These are phyloP conservation scores for Mesitornis unicolor DNA, from an alignment of 2,113 vertebrate species.

Conservation along the genomic window DNA sequence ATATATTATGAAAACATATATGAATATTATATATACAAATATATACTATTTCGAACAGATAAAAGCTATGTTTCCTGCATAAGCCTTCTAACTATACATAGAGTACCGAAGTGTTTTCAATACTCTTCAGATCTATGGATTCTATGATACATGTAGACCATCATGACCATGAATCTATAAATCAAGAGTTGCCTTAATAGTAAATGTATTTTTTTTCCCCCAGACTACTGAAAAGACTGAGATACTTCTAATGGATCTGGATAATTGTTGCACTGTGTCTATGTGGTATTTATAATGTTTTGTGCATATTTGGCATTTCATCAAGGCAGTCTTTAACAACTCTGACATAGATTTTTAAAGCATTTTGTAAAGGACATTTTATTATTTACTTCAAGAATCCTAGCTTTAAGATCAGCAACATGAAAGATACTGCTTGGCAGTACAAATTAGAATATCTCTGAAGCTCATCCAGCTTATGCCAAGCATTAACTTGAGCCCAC, in stretches of 20 bases:
- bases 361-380: background rate
- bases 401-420: background rate
- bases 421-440: background rate
- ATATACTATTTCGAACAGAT: background rate
- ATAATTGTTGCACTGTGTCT: background rate
- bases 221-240: background rate
- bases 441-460: background rate
- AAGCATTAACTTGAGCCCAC: background rate
- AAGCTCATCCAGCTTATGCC: background rate
- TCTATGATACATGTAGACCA: background rate
- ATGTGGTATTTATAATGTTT: background rate
- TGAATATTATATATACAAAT: too few relatives aligned
- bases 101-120: background rate
- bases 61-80: background rate
- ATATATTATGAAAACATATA: too few relatives aligned
- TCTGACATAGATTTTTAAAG: background rate
- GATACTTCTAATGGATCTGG: background rate
- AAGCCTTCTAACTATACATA: background rate
- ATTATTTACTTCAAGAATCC: background rate
- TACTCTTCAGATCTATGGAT: background rate
- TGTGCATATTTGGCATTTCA: background rate
- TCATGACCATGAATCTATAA: background rate
- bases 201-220: background rate
- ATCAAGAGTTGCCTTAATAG: background rate
- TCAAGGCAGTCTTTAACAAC: background rate